phyloP scores from a whole-genome alignment of 2,113 vertebrate species.

The Ascaphus truei region DNA sequence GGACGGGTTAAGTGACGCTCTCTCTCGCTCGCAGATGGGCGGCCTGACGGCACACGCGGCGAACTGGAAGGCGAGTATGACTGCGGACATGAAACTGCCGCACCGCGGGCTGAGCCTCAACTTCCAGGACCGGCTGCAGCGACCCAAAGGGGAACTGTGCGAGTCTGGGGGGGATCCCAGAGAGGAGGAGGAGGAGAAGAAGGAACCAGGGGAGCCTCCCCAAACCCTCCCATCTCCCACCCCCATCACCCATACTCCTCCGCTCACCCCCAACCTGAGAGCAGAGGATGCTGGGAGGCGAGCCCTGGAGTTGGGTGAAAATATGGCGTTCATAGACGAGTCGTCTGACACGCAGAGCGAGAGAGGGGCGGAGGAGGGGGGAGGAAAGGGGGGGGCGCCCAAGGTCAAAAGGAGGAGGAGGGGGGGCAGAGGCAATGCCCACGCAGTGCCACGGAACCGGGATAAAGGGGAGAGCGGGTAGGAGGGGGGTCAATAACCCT shows the following conservation, averaged over 20 bases:
- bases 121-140: constrained; percentile 60
- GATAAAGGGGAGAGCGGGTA: constrained; percentile 32
- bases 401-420: constrained; percentile 2
- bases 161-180: constrained; percentile 2
- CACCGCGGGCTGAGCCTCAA: constrained; percentile 68
- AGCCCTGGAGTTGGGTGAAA: constrained; percentile 78
- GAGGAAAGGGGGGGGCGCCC: constrained; percentile 50
- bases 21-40: constrained; percentile 72
- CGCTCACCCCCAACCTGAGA: background rate
- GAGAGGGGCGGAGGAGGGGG: constrained; percentile 44
- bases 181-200: constrained; percentile 5
- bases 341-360: constrained; percentile 82
- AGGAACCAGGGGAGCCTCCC: constrained; percentile 33
- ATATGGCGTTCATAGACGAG: constrained; percentile 84
- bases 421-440: background rate
- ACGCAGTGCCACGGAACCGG: background rate
- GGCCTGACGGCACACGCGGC: constrained; percentile 84
- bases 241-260: background rate
- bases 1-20: no score
- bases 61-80: constrained; percentile 84
- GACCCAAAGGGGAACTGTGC: constrained; percentile 56
- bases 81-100: constrained; percentile 76
- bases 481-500: background rate
- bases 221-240: background rate
- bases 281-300: constrained; percentile 55